Evolutionary conservation across 2,888 invertebrate species (phyloP).

Genomic region (Lasioglossum malachurum): DNA sequence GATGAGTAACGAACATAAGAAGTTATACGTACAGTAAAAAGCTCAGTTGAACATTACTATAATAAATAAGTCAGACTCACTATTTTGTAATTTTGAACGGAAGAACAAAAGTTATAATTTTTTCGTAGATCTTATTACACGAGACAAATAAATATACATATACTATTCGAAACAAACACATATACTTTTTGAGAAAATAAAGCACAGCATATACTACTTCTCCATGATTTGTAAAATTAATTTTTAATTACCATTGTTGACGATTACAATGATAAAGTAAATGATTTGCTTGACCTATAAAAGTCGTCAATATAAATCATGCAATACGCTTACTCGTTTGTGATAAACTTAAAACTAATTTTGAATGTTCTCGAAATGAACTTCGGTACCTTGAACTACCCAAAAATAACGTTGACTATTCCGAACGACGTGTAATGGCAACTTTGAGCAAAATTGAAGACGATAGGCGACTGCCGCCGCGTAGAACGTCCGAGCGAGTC

Average conservation of each 20-base stretch:
- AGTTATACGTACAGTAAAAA: too few species aligned
- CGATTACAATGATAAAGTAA: too few species aligned
- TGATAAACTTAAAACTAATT: not conserved
- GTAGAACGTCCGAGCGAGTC: constrained; percentile 23
- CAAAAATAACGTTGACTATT: not conserved
- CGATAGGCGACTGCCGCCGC: not conserved
- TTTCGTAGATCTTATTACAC: not conserved
- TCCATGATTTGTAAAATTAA: too few species aligned
- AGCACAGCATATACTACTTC: too few species aligned
- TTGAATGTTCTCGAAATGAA: not conserved
- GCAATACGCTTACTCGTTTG: not conserved
- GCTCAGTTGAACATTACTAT: too few species aligned
- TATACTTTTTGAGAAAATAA: too few species aligned
- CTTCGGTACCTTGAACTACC: not conserved
- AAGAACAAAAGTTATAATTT: not conserved
- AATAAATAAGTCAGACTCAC: not conserved
- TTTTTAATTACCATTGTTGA: too few species aligned
- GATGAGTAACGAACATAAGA: too few species aligned
- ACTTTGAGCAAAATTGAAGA: not conserved
- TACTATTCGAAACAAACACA: too few species aligned
- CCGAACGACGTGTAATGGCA: not conserved
- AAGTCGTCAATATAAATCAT: not conserved
- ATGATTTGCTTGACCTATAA: not conserved
- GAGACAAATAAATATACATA: too few species aligned
- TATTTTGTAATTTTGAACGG: not conserved